phyloP scores from a whole-genome alignment of 2,113 vertebrate genomes.

The Varanus komodoensis region DNA sequence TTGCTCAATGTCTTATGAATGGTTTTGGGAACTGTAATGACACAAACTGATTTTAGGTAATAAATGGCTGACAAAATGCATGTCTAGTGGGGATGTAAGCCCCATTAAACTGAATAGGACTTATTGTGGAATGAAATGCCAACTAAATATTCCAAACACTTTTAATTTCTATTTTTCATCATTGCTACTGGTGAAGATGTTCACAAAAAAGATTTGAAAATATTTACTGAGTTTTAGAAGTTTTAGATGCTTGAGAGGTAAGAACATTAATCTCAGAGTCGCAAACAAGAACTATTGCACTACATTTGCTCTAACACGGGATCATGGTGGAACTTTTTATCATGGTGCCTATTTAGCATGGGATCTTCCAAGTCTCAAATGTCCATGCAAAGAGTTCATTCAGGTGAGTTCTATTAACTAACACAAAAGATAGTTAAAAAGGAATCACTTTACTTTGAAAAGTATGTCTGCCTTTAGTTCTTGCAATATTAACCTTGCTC shows the following conservation, averaged over 20 bases:
- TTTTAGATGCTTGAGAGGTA: not conserved
- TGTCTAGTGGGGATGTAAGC: not conserved
- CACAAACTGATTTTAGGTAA: constrained; percentile 15
- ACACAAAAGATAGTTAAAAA: not conserved
- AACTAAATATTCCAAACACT: constrained; percentile 34
- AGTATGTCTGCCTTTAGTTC: not conserved
- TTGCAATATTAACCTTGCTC: constrained; percentile 9
- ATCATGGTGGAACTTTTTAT: not conserved
- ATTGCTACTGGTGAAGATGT: constrained; percentile 27
- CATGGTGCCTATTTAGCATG: not conserved
- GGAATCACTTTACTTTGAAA: not conserved
- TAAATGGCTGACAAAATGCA: constrained; percentile 45
- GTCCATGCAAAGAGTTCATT: not conserved
- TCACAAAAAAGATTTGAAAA: not conserved
- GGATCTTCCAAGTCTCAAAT: not conserved
- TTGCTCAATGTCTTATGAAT: constrained; percentile 40
- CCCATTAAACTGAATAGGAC: not conserved
- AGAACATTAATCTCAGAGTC: not conserved
- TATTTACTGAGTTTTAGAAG: too few species aligned
- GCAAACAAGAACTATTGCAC: not conserved
- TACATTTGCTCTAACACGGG: not conserved
- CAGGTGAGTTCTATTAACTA: not conserved
- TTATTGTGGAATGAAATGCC: too few species aligned
- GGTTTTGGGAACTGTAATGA: constrained; percentile 28
- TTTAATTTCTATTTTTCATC: not conserved